A percentile compares a stretch with the other conserved stretches of the same genome.
Evolutionary conservation across 2,113 vertebrate genomes (phyloP).

Genomic region (Urocolius indicus): DNA sequence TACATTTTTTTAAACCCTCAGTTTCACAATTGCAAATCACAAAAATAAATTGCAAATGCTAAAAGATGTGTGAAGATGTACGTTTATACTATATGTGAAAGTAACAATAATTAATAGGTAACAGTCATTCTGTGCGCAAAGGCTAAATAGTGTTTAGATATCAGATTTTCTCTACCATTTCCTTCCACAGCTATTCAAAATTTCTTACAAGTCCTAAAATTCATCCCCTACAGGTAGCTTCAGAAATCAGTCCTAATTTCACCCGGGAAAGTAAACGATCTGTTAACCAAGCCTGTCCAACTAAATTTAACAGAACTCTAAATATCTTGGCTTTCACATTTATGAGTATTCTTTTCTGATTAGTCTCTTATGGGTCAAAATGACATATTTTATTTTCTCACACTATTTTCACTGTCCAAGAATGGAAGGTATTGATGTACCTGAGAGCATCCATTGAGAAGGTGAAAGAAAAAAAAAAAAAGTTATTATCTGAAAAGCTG

Average conservation of each 20-base stretch:
- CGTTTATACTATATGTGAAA: not conserved
- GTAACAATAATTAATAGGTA: not conserved
- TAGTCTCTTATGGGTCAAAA: not conserved
- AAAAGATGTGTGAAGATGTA: not conserved
- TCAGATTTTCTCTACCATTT: not conserved
- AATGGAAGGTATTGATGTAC: not conserved
- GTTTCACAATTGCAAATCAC: too few relatives aligned
- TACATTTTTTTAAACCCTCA: not conserved
- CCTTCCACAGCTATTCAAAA: not conserved
- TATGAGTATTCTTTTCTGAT: not conserved
- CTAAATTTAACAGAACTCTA: not conserved
- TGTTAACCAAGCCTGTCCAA: not conserved
- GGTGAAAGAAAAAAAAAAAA: not conserved
- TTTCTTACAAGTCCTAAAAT: not conserved
- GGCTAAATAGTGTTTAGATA: not conserved
- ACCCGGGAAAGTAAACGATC: not conserved
- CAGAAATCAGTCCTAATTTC: not conserved
- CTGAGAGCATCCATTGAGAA: not conserved
- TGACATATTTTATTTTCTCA: not conserved
- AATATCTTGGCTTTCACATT: not conserved
- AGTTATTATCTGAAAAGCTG: not conserved
- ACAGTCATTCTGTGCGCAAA: not conserved
- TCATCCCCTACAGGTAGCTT: not conserved
- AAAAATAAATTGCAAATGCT: not conserved
- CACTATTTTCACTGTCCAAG: not conserved